phyloP scores from a whole-genome alignment of 2,113 vertebrate genomes.

The Bufo bufo region DNA sequence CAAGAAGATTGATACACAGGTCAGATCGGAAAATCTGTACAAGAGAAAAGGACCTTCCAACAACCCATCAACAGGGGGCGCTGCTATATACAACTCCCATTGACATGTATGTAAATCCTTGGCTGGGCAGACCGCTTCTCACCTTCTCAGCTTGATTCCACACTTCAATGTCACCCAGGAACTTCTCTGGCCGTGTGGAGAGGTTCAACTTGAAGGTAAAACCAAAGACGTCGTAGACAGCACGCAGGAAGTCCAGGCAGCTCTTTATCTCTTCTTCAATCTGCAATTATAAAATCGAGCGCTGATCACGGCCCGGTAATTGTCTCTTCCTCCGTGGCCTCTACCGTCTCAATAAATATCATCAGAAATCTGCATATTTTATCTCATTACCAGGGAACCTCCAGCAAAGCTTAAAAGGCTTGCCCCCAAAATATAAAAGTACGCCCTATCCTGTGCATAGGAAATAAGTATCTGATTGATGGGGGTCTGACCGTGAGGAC shows the following conservation, averaged over 20 bases:
- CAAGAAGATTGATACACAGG: conserved; percentile 33
- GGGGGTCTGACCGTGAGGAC: too few relatives aligned
- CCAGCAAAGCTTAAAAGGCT: neutral
- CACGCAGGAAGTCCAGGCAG: conserved; percentile 91
- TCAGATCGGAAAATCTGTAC: neutral
- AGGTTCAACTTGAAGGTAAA: conserved; percentile 98
- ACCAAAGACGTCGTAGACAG: conserved; percentile 90
- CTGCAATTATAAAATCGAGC: conserved; percentile 66
- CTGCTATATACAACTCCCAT: neutral
- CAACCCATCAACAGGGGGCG: neutral
- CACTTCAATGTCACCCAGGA: conserved; percentile 86
- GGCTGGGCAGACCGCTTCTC: conserved; percentile 40
- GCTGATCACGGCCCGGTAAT: neutral
- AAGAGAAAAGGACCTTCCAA: neutral
- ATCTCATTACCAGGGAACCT: neutral
- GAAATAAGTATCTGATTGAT: too few relatives aligned
- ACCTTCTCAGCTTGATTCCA: conserved; percentile 98
- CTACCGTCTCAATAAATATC: too few relatives aligned
- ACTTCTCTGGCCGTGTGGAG: conserved; percentile 95
- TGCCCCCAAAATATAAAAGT: too few relatives aligned
- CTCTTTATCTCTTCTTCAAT: conserved; percentile 94
- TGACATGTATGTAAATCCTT: too few relatives aligned
- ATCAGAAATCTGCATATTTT: neutral
- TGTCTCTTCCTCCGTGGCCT: too few relatives aligned
- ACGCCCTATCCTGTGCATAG: too few relatives aligned